Conservation (phyloP, 1,140 invertebrate species). For the Copidosoma floridanum region DNA sequence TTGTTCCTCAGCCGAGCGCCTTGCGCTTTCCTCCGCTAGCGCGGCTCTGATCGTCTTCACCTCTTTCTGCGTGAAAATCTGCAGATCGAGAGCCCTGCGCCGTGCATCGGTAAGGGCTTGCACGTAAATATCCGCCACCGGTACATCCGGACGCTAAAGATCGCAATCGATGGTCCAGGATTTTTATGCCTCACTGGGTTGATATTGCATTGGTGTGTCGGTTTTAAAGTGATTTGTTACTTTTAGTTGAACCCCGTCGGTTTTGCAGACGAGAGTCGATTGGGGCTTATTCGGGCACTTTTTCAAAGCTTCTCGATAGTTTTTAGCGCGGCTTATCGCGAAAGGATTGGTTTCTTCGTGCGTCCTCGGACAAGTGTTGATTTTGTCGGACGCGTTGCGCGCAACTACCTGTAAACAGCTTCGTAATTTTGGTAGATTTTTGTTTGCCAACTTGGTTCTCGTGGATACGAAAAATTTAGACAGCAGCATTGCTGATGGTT, state of each 20-base stretch:
- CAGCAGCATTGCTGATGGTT: neutral
- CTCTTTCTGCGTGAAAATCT: neutral
- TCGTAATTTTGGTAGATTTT: neutral
- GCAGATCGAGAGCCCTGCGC: neutral
- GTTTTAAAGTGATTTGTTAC: too few species aligned
- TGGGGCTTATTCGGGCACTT: neutral
- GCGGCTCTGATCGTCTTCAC: neutral
- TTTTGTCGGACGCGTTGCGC: neutral
- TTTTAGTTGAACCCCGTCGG: too few species aligned
- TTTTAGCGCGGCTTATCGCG: too few species aligned
- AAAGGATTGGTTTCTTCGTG: neutral
- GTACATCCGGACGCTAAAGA: neutral
- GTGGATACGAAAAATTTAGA: neutral
- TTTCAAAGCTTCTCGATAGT: neutral
- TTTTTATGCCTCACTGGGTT: too few species aligned
- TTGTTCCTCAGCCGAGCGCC: neutral
- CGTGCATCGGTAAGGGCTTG: neutral
- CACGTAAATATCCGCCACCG: neutral
- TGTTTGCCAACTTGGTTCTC: neutral
- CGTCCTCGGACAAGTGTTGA: neutral
- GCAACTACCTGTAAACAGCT: neutral
- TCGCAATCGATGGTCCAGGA: too few species aligned
- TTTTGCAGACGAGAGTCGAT: too few species aligned
- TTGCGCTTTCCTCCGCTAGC: neutral
- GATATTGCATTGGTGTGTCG: too few species aligned